phyloP scores from a whole-genome alignment of 2,113 vertebrate species.

The Cavia aperea region DNA sequence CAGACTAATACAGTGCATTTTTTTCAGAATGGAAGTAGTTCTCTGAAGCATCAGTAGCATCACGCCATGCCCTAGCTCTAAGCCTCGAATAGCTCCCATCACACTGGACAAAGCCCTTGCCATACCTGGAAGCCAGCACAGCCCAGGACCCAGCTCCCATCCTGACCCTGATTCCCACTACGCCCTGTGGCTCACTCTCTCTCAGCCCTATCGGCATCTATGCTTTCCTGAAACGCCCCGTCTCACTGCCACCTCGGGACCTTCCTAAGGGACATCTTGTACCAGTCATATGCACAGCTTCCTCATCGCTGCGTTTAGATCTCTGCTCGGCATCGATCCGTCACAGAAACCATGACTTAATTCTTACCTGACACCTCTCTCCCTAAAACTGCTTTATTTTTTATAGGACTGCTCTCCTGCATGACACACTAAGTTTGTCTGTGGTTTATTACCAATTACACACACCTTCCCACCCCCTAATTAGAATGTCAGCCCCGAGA shows the following conservation, averaged over 20 bases:
- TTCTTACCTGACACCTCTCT: neutral
- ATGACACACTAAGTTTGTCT: neutral
- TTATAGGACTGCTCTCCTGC: neutral
- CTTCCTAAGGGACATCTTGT: neutral
- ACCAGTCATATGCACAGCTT: neutral
- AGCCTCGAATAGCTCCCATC: neutral
- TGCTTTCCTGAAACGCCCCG: neutral
- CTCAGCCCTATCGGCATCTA: neutral
- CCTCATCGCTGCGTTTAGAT: neutral
- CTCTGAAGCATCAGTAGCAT: rapidly evolving
- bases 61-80: rapidly evolving
- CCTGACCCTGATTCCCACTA: neutral
- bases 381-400: neutral
- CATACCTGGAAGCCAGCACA: rapidly evolving
- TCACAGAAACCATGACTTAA: neutral
- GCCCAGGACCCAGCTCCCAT: rapidly evolving
- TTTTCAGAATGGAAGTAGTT: neutral
- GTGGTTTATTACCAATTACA: neutral
- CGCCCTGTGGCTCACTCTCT: neutral
- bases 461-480: neutral
- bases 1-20: neutral
- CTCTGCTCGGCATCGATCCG: neutral
- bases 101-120: neutral
- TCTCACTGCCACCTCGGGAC: neutral
- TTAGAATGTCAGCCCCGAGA: neutral